These are phyloP conservation scores for Sternarchorhynchus goeldii DNA, from an alignment of 2,797 vertebrate genomes.

Conservation along the genomic window DNA sequence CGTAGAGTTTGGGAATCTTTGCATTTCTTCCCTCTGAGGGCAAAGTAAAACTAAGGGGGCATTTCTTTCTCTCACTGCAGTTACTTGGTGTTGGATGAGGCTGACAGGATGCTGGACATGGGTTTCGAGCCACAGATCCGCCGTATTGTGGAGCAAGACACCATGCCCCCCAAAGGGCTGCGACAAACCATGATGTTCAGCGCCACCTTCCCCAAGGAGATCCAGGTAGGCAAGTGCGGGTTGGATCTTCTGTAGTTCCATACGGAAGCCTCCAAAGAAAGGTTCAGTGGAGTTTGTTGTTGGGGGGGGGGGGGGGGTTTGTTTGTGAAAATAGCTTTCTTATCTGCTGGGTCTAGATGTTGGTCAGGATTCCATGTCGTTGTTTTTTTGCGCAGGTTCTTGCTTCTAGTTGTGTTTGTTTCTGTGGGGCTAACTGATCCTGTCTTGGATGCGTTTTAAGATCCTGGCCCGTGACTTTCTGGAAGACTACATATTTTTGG, in stretches of 20 bases:
- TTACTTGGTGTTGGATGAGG: constrained; percentile 94
- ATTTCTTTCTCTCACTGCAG: constrained; percentile 61
- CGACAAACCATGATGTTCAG: constrained; percentile 99
- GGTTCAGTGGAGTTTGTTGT: neutral
- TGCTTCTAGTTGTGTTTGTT: too few relatives aligned
- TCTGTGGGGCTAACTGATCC: too few relatives aligned
- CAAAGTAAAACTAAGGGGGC: neutral
- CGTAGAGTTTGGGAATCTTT: too few relatives aligned
- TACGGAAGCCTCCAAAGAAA: too few relatives aligned
- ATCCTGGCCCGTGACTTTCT: constrained; percentile 96
- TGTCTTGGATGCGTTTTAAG: constrained; percentile 62
- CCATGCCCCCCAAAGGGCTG: constrained; percentile 93
- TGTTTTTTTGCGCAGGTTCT: too few relatives aligned
- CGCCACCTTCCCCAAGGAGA: constrained; percentile 97
- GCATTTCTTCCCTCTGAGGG: too few relatives aligned
- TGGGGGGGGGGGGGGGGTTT: too few relatives aligned
- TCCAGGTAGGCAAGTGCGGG: constrained; percentile 79
- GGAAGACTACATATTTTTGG: constrained; percentile 96
- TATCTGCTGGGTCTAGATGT: too few relatives aligned
- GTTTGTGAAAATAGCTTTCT: neutral
- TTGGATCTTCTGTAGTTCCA: neutral
- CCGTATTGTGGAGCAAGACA: constrained; percentile 93
- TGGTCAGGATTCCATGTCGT: too few relatives aligned
- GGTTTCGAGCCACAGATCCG: constrained; percentile 97
- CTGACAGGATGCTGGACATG: constrained; percentile 98